Base-by-base conservation (phyloP, 1,140 invertebrate species). In the Lepidurus arcticus region DNA sequence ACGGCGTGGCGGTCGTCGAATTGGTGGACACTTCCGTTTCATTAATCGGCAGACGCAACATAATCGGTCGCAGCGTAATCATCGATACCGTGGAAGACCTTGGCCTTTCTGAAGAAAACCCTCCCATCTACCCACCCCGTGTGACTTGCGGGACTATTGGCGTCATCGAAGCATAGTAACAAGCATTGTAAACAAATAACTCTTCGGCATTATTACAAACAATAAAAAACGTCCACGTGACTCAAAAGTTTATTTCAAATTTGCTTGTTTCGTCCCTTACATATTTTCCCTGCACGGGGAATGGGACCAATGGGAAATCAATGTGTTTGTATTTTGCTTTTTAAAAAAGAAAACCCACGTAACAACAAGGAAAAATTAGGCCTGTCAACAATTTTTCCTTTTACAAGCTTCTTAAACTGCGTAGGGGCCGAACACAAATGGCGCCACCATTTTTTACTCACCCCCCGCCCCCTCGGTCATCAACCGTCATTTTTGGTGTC, bases 1-100 rank as follows among this genome's bases (percentile, higher is more conserved):
- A 88, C 34, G 90, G 91, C n/a, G 83, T 87, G 10, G 88, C 90
- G 1, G 82, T 83, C 0, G 84, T 94, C 26, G 85, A 90, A 42
- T 88, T 93, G 77, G 85, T 83, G 1, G 93, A 94, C 84, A 84
- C 84, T 7, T 78, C 89, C 6, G 90, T 94, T 79, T 86, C 88
- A 24, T 84, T 95, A 2, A 73, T 26, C 26, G 90, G 89, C 16
- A 88, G 88, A 0, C 82, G 86, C 1, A 89, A 85, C 81, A 91
- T 97, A 80, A 82, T 96, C 76, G 95, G 94, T 74, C 88, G 94
- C 16, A 88, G 90, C 9, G 83, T 95, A 26, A 92, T 96, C 0
- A 87, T 96, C 0, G 93, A 95, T 82, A 86, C 86, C 5, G 86
- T 86, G 73, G 86, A 96, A 82, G 94, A 96, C 86, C 88, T 93